Percentiles rank a stretch among this genome's conserved stretches.
Conservation (phyloP, 2,888 invertebrate species). For the Scelioninae gen. 1 region DNA sequence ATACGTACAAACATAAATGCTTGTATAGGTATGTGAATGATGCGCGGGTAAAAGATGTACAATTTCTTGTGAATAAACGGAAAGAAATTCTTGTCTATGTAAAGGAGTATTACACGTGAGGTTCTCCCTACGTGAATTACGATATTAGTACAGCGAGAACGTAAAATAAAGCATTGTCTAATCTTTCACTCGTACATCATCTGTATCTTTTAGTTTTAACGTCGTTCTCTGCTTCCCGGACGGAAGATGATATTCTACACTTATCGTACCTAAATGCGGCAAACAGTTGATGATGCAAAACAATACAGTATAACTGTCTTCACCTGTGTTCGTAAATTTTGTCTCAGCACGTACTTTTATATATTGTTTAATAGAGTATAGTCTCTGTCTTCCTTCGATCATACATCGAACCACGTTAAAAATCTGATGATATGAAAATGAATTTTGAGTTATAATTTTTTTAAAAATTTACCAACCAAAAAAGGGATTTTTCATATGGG, state of each 20-base stretch:
- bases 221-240: constrained; percentile 62
- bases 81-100: constrained; percentile 5
- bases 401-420: constrained; percentile 55
- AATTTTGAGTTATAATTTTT: neutral
- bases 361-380: neutral
- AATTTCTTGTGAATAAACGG: constrained; percentile 4
- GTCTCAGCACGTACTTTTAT: neutral
- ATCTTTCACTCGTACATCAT: constrained; percentile 60
- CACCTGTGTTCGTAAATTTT: constrained; percentile 2
- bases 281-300: constrained; percentile 41
- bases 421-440: constrained; percentile 1
- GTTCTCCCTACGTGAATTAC: constrained; percentile 11
- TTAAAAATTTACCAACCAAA: neutral
- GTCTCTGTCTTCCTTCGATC: constrained; percentile 33
- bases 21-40: constrained; percentile 24
- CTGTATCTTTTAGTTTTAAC: constrained; percentile 50
- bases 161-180: constrained; percentile 37
- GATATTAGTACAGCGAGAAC: constrained; percentile 7
- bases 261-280: constrained; percentile 52
- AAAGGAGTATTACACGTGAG: constrained; percentile 8
- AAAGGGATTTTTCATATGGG: constrained; percentile 9
- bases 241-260: constrained; percentile 64
- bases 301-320: constrained; percentile 27
- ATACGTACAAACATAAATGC: constrained; percentile 50
- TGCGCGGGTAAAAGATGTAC: constrained; percentile 53